Evolutionary conservation across 2,113 vertebrate species (phyloP), one percentile per base, ranked within the genome.

Genomic region (Myotis yumanensis): DNA sequence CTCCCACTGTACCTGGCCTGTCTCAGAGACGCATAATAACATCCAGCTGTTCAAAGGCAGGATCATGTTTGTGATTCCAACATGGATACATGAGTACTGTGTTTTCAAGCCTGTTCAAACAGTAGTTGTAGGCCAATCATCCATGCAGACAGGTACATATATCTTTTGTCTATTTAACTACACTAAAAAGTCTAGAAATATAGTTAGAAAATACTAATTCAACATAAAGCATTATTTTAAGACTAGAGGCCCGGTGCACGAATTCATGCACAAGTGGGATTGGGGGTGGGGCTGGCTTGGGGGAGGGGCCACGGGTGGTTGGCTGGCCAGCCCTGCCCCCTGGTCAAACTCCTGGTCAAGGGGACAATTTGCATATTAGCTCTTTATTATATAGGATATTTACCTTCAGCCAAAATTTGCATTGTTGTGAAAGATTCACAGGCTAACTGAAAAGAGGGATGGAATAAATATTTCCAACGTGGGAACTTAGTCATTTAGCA

Each of bases 351-450:
- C 43, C 43, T 40, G 40, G 40, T 40, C 40, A 40, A 40, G 40
- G 40, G 40, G 40, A 40, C 40, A 40, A 40, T 40, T 40, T 40
- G 40, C 40, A 40, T 40, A 40, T 40, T 40, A 40, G 40, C 40
- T 40, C 40, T 40, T 40, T 40, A 40, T 40, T 40, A 40, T 40
- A 40, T 40, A 40, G 40, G 40, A 77, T 4, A 54, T 54, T 82
- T n/a, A 52, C 22, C 57, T 87, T 93, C 28, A 66, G 59, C 77
- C 52, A 95, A 71, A 94, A 82, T 88, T 3, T 91, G n/a, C 94
- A 71, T 62, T 89, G 79, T 93, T n/a, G 72, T 64, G 46, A 37
- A 94, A 93, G 87, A 73, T 59, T 89, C 37, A 83, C 14, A 71
- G 40, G 35, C 16, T 76, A 25, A 68, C 80, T 90, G 18, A 95